Evolutionary conservation across 2,888 invertebrate genomes (phyloP), one percentile per base, ranked within the genome.

Genomic region (Mesorhabditis sp.): DNA sequence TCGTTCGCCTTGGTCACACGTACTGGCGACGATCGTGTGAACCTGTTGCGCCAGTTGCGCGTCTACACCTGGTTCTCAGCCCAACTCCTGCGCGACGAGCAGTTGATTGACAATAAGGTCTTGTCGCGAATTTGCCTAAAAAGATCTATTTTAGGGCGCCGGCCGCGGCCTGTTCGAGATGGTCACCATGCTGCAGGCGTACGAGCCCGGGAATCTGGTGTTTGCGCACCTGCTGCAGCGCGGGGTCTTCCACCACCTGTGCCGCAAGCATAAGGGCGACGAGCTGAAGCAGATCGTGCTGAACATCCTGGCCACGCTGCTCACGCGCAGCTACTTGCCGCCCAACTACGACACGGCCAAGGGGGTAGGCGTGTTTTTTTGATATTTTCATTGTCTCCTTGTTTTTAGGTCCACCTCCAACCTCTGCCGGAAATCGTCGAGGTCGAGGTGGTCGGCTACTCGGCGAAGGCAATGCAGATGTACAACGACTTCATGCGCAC

Each of bases 191-290:
- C 73, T 83, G 61, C 72, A 75, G 62, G 74, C 74, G 28, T 77
- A 73, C 13, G 80, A 83, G 43, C 78, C 82, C 4, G 84, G 84
- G 66, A 84, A 82, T 61, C 71, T 84, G 58, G 70, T 82, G 13
- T 84, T 84, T 70, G 79, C 82, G 50, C 75, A 82, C 65, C 70
- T 84, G 44, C 76, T 84, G 65, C 82, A 84, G 68, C 76, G 76
- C 67, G 82, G 82, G 43, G 76, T 76, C 61, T 75, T 84, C n/a
- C 58, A 50, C n/a, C 7, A 10, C 7, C 58, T 50, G 7, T 50
- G 58, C n/a, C 10, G n/a, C 7, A 50, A 10, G 58, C n/a, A 13
- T 2, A 50, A 50, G 2, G 58, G 58, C 58, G 74, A 76, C 42
- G 65, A 74, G 62, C 71, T 79, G 7, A 78, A 82, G 71, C 73